Conservation (phyloP, 2,113 vertebrate species). For the Nibea coibor region DNA sequence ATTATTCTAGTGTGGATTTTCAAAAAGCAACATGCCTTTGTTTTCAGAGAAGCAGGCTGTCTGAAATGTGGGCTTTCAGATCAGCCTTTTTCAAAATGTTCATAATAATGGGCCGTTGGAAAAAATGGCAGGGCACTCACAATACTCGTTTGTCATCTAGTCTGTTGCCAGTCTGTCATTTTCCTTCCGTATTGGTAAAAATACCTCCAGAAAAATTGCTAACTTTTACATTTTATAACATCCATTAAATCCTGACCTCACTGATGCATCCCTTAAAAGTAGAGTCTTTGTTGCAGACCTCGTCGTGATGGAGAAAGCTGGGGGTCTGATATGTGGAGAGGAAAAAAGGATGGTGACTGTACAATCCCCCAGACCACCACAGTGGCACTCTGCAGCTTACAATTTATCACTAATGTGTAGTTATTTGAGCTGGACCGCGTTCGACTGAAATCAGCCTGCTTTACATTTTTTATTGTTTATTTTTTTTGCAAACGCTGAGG, state of each 20-base stretch:
- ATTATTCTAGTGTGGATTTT: no score
- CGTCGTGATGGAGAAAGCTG: not conserved
- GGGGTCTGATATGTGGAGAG: slow-evolving; percentile 11
- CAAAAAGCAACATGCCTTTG: no score
- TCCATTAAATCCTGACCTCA: not conserved
- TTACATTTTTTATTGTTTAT: not conserved
- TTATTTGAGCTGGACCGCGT: slow-evolving; percentile 21
- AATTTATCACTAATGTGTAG: slow-evolving; percentile 24
- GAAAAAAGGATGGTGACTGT: slow-evolving; percentile 20
- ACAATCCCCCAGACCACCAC: slow-evolving; percentile 15
- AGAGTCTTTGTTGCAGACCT: not conserved
- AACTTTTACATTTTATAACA: not conserved
- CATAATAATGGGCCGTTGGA: no score
- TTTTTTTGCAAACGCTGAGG: not conserved
- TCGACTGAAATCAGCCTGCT: slow-evolving; percentile 18
- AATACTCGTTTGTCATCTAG: not conserved
- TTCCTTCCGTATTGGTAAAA: not conserved
- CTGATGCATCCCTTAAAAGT: not conserved
- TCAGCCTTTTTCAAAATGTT: no score
- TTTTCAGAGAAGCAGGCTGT: no score
- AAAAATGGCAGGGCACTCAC: no score
- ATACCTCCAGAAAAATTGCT: not conserved
- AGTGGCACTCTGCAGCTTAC: slow-evolving; percentile 32
- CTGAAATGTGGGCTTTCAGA: no score
- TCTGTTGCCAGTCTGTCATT: not conserved